Evolutionary conservation across 1,140 invertebrate species (phyloP).

Genomic region (Theocolax elegans): DNA sequence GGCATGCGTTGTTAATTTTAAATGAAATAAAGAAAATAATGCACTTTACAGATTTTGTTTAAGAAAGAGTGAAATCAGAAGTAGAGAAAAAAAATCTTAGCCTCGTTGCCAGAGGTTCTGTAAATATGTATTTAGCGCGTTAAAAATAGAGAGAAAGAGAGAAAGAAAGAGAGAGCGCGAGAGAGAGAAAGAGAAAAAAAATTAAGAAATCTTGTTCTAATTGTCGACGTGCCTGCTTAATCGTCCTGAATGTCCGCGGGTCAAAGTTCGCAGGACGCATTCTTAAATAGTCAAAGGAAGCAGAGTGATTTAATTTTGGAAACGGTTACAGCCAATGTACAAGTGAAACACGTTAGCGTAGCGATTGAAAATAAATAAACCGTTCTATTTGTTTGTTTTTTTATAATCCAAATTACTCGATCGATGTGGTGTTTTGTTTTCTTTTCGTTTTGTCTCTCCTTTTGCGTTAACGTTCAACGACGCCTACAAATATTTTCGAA

Average conservation of each 20-base stretch:
- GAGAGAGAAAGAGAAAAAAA: too few relatives aligned
- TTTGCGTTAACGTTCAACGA: neutral
- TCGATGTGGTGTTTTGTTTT: too few relatives aligned
- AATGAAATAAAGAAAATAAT: slow-evolving; percentile 43
- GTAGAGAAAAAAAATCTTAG: slow-evolving; percentile 46
- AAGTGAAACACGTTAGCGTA: slow-evolving; percentile 9
- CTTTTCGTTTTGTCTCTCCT: neutral
- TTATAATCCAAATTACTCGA: neutral
- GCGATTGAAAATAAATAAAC: too few relatives aligned
- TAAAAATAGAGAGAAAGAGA: too few relatives aligned
- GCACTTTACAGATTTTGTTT: slow-evolving; percentile 53
- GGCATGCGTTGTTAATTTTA: slow-evolving; percentile 45
- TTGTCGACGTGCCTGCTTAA: slow-evolving; percentile 61
- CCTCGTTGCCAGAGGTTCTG: slow-evolving; percentile 53
- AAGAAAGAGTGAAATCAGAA: slow-evolving; percentile 41
- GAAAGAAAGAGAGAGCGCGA: too few relatives aligned
- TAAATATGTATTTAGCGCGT: slow-evolving; percentile 68
- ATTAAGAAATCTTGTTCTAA: slow-evolving; percentile 65
- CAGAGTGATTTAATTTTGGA: slow-evolving; percentile 28
- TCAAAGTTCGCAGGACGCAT: slow-evolving; percentile 34
- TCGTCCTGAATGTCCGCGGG: slow-evolving; percentile 43
- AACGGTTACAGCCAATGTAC: slow-evolving; percentile 26
- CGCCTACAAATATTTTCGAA: slow-evolving; percentile 1
- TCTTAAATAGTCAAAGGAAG: slow-evolving; percentile 39
- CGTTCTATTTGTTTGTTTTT: slow-evolving; percentile 12